These are phyloP conservation scores for Sialia sialis DNA, from an alignment of 2,113 vertebrate genomes.

Conservation along the genomic window DNA sequence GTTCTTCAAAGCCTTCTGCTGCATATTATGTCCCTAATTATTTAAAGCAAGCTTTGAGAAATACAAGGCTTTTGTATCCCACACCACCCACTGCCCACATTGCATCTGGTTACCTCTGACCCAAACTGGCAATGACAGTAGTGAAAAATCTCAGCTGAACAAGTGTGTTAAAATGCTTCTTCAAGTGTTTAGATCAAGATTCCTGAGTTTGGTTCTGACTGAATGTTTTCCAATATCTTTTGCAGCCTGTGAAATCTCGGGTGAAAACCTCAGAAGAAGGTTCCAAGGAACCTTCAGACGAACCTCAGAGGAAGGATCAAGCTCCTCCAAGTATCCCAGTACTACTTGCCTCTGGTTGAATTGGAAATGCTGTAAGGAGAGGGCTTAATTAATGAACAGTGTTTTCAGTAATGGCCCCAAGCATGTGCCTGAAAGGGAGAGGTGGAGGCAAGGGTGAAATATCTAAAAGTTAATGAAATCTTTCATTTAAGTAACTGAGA, in stretches of 20 bases:
- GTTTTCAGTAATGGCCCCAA: neutral
- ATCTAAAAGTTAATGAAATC: neutral
- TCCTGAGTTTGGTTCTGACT: fast-evolving
- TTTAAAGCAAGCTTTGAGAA: neutral
- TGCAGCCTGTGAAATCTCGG: neutral
- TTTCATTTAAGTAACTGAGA: neutral
- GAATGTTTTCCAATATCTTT: neutral
- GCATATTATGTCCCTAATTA: neutral
- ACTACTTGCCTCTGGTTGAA: neutral
- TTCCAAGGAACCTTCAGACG: neutral
- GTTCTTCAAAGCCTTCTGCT: neutral
- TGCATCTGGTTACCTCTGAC: neutral
- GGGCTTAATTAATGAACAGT: neutral
- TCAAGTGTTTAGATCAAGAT: neutral
- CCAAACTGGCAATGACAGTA: neutral
- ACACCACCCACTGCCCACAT: fast-evolving
- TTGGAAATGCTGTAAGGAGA: neutral
- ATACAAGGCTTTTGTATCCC: neutral
- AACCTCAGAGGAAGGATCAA: neutral
- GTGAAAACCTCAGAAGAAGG: neutral
- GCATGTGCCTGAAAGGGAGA: neutral
- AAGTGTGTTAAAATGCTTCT: neutral
- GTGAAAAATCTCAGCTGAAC: neutral
- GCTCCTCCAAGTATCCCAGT: neutral
- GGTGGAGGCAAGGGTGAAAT: neutral